Evolutionary conservation across 2,797 vertebrate genomes (phyloP).

Genomic region (Micromesistius poutassou): DNA sequence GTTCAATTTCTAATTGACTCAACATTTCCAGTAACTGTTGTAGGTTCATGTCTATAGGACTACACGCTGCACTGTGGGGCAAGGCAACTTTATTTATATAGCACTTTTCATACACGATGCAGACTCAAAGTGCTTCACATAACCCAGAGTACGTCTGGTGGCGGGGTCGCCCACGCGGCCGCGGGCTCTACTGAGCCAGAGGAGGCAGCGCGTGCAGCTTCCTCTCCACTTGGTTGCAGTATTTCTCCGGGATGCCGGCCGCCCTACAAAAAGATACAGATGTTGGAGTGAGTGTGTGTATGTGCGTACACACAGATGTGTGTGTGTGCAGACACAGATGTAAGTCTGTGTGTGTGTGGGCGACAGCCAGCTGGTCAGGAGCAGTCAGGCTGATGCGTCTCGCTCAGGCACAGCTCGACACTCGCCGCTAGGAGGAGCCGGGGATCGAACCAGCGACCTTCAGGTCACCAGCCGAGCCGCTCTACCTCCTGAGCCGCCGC

Average conservation of each 20-base stretch:
- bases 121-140: neutral
- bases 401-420: no score
- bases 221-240: constrained; percentile 77
- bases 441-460: no score
- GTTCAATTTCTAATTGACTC: neutral
- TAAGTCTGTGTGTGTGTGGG: neutral
- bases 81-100: no score
- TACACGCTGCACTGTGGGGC: neutral
- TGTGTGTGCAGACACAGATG: constrained; percentile 18
- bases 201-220: constrained; percentile 47
- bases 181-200: constrained; percentile 21
- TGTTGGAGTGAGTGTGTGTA: neutral
- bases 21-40: neutral
- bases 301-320: constrained; percentile 5
- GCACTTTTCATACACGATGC: no score
- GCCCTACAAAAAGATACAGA: constrained; percentile 64
- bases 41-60: neutral
- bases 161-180: neutral
- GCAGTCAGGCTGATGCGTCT: no score
- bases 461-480: no score
- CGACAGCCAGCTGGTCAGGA: no score
- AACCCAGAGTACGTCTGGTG: neutral
- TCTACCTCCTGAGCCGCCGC: no score
- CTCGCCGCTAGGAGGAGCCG: no score
- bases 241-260: constrained; percentile 80